phyloP scores from a whole-genome alignment of 2,888 invertebrate species.

The Linnaemya tessellans region DNA sequence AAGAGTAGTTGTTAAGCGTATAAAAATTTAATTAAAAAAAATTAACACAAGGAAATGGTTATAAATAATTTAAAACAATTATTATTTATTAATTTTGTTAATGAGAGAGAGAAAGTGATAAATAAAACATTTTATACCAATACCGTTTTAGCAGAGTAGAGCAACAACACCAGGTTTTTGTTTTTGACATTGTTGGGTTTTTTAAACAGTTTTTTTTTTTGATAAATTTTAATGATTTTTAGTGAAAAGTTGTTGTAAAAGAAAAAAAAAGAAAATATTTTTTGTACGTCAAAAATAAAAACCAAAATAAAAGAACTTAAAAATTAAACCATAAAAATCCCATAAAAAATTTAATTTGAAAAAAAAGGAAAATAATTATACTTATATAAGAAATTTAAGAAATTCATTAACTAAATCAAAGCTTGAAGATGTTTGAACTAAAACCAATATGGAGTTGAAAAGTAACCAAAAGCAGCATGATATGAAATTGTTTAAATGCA shows the following conservation, averaged over 20 bases:
- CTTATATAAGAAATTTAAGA: not conserved
- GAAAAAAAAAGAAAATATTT: conserved; percentile 76
- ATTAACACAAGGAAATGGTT: conserved; percentile 14
- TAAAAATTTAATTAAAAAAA: not conserved
- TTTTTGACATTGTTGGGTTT: conserved; percentile 64
- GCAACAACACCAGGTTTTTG: conserved; percentile 81
- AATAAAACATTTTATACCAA: conserved; percentile 66
- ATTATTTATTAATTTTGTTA: conserved; percentile 21
- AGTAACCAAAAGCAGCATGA: conserved; percentile 45
- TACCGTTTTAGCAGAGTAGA: conserved; percentile 76
- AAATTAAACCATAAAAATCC: conserved; percentile 73
- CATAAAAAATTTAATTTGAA: conserved; percentile 72
- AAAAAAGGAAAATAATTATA: conserved; percentile 11
- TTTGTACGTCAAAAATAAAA: conserved; percentile 70
- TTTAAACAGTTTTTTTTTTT: conserved; percentile 41
- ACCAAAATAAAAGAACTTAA: conserved; percentile 67
- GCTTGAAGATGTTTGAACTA: conserved; percentile 13
- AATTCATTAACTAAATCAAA: conserved; percentile 36
- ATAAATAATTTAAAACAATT: not conserved
- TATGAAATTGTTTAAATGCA: conserved; percentile 18
- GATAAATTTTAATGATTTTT: conserved; percentile 59
- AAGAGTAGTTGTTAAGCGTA: conserved; percentile 16
- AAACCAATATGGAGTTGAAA: not conserved
- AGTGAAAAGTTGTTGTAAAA: conserved; percentile 76
- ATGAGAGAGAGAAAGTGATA: conserved; percentile 26